Base-by-base conservation (phyloP, 1,140 invertebrate genomes). In the Popillia japonica region DNA sequence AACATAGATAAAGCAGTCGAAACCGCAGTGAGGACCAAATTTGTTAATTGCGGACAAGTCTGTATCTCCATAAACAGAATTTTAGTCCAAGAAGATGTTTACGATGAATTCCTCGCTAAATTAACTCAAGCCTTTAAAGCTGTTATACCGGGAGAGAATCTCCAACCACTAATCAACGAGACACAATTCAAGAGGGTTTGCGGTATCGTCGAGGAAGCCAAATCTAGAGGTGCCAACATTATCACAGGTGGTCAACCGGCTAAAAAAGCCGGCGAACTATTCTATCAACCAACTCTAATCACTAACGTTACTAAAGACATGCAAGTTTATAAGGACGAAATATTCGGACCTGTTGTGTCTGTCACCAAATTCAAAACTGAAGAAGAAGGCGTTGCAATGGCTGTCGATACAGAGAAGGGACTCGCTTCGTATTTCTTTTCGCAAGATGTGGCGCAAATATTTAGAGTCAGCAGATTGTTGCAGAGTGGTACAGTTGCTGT, bases 51-150 rank as follows among this genome's bases (percentile, higher is more conserved):
- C 85, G 98, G 98, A n/a, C 93, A 99, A 90, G 97, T 98, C 0
- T 99, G 98, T 88, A 93, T 99, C 22, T 96, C 96, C 80, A 92
- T 97, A 0, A 99, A 99, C 87, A 90, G 98, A 80, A 95, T 99
- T 82, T 92, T 98, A 77, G 92, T 99, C 27, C 96, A 99, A 84
- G 92, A 94, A 78, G 89, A 90, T 78, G 87, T 99, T 64, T 95
- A 94, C 87, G 94, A 98, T 81, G 85, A 92, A 82, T 99, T 99
- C 90, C 88, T 98, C 0, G 84, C 89, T 6, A 92, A 92, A 82
- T 89, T 99, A 34, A 88, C 90, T 34, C 86, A 89, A 73, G 90
- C 88, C 76, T 94, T 98, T 79, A 87, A 89, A 14, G 88, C 91
- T 77, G 89, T 98, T 68, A 91, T 92, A 80, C 87, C 97, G 48